These are phyloP conservation scores for Andrena trimmerana DNA, from an alignment of 2,888 invertebrate genomes.

Conservation along the genomic window DNA sequence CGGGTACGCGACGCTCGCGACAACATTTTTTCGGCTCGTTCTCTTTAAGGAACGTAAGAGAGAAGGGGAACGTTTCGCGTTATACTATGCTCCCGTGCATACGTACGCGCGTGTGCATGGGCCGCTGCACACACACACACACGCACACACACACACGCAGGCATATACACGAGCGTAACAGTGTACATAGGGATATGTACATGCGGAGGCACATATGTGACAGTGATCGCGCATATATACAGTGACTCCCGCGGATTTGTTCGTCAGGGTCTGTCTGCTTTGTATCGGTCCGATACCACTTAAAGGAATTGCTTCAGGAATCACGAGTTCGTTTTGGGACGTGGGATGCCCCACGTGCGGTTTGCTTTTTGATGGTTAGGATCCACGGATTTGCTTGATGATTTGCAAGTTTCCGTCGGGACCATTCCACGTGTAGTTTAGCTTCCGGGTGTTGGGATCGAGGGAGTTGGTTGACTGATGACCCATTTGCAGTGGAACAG, in stretches of 20 bases:
- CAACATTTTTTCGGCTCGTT: conserved; percentile 3
- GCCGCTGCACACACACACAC: background rate
- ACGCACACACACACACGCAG: background rate
- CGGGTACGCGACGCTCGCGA: conserved; percentile 1
- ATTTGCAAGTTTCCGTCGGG: too few species aligned
- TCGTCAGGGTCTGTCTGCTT: background rate
- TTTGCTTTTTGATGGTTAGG: too few species aligned
- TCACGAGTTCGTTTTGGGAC: too few species aligned
- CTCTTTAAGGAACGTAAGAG: conserved; percentile 36
- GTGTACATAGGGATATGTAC: background rate
- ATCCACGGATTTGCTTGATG: too few species aligned
- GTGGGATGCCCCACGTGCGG: too few species aligned
- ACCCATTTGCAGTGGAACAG: too few species aligned
- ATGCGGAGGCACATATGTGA: background rate
- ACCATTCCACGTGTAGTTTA: too few species aligned
- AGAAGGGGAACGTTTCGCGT: conserved; percentile 4
- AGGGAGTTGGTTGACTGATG: too few species aligned
- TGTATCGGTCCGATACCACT: too few species aligned
- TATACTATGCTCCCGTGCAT: background rate
- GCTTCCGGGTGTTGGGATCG: too few species aligned
- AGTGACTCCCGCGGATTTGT: conserved; percentile 4
- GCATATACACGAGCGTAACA: background rate
- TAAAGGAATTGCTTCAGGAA: too few species aligned
- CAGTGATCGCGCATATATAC: background rate
- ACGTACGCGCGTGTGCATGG: background rate